Evolutionary conservation across 1,140 invertebrate genomes (phyloP).

Genomic region (Hyles vespertilio): DNA sequence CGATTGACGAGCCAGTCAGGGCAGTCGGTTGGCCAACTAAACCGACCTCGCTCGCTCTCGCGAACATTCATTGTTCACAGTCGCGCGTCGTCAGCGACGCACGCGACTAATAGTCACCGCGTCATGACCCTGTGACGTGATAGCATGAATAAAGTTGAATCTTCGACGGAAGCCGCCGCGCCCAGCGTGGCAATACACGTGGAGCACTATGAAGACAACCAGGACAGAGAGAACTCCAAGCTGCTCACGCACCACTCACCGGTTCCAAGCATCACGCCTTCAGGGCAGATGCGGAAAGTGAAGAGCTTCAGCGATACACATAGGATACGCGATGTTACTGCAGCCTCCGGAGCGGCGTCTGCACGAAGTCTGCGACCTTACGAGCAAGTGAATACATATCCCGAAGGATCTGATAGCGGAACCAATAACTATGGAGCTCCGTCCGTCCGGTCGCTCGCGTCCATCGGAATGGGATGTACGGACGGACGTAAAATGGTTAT

Average conservation of each 20-base stretch:
- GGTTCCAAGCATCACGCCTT: slow-evolving; percentile 55
- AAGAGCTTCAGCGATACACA: slow-evolving; percentile 68
- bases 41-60: slow-evolving; percentile 53
- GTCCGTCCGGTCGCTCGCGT: slow-evolving; percentile 85
- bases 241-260: slow-evolving; percentile 49
- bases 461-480: slow-evolving; percentile 89
- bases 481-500: slow-evolving; percentile 91
- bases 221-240: slow-evolving; percentile 50
- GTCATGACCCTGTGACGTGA: slow-evolving; percentile 69
- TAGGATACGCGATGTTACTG: slow-evolving; percentile 60
- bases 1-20: slow-evolving; percentile 57
- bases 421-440: slow-evolving; percentile 77
- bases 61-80: slow-evolving; percentile 46
- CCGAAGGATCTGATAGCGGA: slow-evolving; percentile 68
- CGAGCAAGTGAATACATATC: slow-evolving; percentile 59
- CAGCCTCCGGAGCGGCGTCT: slow-evolving; percentile 63
- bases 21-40: slow-evolving; percentile 54
- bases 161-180: slow-evolving; percentile 55
- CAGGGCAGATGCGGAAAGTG: slow-evolving; percentile 68
- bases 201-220: slow-evolving; percentile 53
- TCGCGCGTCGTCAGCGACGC: slow-evolving; percentile 58
- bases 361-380: slow-evolving; percentile 64
- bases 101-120: slow-evolving; percentile 54
- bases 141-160: slow-evolving; percentile 65
- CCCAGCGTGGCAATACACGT: slow-evolving; percentile 60